Base-by-base conservation (phyloP, 2,113 vertebrate genomes). In the Tangachromis dhanisi region DNA sequence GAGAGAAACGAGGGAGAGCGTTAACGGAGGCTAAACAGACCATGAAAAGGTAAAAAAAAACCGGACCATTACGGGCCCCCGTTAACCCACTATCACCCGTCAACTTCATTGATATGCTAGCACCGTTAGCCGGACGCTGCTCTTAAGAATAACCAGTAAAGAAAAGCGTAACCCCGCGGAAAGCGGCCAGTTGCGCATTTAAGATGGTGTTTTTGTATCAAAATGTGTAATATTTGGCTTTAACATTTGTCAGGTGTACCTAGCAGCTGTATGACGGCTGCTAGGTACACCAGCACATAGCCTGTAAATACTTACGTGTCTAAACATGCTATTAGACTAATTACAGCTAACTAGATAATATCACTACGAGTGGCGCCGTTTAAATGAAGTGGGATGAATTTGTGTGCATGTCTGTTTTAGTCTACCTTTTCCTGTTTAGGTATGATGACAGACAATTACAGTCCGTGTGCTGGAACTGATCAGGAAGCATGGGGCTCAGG, bases 401-500 rank as follows among this genome's bases (percentile, higher is more conserved):
- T 13, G 14, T 24, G 13, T 33, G 14, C 4, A 4, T 45, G 42
- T 21, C 16, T 54, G 9, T 47, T 76, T 29, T 26, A 47, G 42
- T 76, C 40, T 11, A 29, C 42, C 1, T 66, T n/a, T 80, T 33
- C 5, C 33, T 80, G 8, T 9, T 85, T 73, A 94, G 92, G 90
- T 93, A 90, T 93, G 91, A 93, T 93, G 93, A 83, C 84, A 91
- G 61, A 89, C 71, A 16, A 66, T 26, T 83, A 35, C 86, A 53
- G 61, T 5, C 78, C 6, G 68, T 31, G 78, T 71, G 80, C 55
- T 78, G 86, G 78, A 31, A 9, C 84, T 93, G 90, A 94, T 81
- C 82, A 24, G 79, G 88, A 73, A 96, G 90, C 83, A 97, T 97
- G 96, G 95, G 89, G 66, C 89, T 90, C 80, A 93, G 84, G 90